Evolutionary conservation across 2,797 vertebrate genomes (phyloP).

Genomic region (Neomorphus geoffroyi): DNA sequence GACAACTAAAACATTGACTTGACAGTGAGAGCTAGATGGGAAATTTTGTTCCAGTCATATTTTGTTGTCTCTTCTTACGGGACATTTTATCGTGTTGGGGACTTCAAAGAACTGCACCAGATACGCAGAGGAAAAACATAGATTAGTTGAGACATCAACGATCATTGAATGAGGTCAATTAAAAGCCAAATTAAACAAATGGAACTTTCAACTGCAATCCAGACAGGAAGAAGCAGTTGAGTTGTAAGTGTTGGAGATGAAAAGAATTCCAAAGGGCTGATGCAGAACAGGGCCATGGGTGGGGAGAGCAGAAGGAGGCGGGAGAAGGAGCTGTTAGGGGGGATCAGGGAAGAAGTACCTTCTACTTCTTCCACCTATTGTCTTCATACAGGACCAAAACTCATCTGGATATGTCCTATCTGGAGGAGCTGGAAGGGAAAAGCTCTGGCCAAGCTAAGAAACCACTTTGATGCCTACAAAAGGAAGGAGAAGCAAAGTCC

Average conservation of each 20-base stretch:
- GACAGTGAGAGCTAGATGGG: neutral
- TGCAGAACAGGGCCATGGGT: neutral
- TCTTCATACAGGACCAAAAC: neutral
- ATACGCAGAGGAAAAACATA: constrained; percentile 49
- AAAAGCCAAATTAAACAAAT: constrained; percentile 69
- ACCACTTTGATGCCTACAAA: neutral
- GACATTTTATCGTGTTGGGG: neutral
- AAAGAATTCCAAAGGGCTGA: constrained; percentile 64
- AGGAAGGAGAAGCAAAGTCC: neutral
- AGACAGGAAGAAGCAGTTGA: constrained; percentile 36
- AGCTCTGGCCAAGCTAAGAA: neutral
- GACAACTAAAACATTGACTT: neutral
- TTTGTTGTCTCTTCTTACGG: constrained; percentile 11
- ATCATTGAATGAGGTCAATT: constrained; percentile 14
- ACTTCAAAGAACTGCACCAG: constrained; percentile 59
- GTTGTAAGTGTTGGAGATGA: constrained; percentile 40
- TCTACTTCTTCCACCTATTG: neutral
- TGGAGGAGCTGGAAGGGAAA: neutral
- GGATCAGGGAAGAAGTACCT: neutral
- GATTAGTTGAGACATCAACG: constrained; percentile 42
- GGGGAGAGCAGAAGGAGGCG: neutral
- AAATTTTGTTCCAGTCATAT: constrained; percentile 2
- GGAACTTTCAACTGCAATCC: constrained; percentile 33
- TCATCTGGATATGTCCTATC: neutral
- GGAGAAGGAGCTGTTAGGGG: too few relatives aligned